These are phyloP conservation scores for Cotesia vestalis DNA, from an alignment of 1,140 invertebrate species.

Conservation along the genomic window DNA sequence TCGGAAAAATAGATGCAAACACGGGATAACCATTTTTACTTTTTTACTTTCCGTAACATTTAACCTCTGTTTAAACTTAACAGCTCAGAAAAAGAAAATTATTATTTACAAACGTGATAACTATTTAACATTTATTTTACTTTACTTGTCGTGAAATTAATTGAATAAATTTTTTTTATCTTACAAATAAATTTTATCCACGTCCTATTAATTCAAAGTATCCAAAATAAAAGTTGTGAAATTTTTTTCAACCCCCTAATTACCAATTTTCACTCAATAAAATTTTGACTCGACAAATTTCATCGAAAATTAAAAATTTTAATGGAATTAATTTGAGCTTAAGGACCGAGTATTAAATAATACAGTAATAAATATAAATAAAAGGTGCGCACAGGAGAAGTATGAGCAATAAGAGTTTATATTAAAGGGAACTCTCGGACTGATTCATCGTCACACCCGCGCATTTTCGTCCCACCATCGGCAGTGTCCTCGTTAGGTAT, in stretches of 20 bases:
- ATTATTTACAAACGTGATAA: slow-evolving; percentile 11
- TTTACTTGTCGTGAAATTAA: no score
- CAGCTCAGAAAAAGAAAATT: not conserved
- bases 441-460: slow-evolving; percentile 57
- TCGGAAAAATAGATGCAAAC: not conserved
- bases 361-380: no score
- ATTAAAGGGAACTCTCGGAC: slow-evolving; percentile 30
- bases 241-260: no score
- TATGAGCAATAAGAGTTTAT: slow-evolving; percentile 7
- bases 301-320: no score
- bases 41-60: not conserved
- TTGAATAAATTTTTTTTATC: no score
- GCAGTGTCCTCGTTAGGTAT: slow-evolving; percentile 52
- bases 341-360: no score
- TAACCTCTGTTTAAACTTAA: slow-evolving; percentile 15
- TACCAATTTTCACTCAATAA: no score
- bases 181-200: no score
- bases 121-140: not conserved
- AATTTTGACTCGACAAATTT: no score
- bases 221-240: no score
- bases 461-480: slow-evolving; percentile 44
- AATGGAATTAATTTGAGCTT: no score
- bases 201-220: no score
- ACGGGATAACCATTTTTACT: not conserved
- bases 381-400: not conserved